Evolutionary conservation across 2,797 vertebrate genomes (phyloP).

Genomic region (Muscicapa striata): DNA sequence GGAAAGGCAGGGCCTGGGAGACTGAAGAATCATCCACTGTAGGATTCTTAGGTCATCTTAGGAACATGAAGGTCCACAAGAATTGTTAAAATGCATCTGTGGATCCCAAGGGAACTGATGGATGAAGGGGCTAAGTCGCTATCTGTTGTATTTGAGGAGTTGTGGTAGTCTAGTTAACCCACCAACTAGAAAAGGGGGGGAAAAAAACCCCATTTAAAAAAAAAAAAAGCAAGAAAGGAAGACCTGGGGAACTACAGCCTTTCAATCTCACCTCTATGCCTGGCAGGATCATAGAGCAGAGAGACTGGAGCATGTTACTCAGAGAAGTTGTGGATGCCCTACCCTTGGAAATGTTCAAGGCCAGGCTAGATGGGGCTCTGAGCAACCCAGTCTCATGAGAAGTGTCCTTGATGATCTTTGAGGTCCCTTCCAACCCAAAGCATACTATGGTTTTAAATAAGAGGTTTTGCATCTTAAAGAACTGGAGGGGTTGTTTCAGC

Average conservation of each 20-base stretch:
- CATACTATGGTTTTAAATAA: background rate
- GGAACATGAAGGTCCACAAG: background rate
- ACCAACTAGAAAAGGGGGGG: background rate
- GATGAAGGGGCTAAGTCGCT: background rate
- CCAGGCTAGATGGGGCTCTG: background rate
- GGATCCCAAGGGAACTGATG: background rate
- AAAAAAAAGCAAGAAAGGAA: accelerated
- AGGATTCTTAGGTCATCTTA: background rate
- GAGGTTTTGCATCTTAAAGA: background rate
- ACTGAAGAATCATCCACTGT: background rate
- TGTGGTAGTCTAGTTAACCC: background rate
- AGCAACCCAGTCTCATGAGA: background rate
- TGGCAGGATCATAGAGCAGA: background rate
- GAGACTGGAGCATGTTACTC: background rate
- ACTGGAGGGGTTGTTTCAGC: background rate
- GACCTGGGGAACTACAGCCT: background rate
- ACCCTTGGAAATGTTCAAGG: background rate
- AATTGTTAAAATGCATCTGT: background rate
- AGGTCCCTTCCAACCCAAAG: background rate
- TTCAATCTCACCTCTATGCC: background rate
- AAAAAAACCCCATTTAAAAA: background rate
- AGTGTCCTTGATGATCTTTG: background rate
- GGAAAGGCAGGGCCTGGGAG: background rate
- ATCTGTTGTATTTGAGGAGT: background rate
- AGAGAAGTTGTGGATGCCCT: background rate